Conservation (phyloP, 2,888 invertebrate species). For the Onchidella celtica region DNA sequence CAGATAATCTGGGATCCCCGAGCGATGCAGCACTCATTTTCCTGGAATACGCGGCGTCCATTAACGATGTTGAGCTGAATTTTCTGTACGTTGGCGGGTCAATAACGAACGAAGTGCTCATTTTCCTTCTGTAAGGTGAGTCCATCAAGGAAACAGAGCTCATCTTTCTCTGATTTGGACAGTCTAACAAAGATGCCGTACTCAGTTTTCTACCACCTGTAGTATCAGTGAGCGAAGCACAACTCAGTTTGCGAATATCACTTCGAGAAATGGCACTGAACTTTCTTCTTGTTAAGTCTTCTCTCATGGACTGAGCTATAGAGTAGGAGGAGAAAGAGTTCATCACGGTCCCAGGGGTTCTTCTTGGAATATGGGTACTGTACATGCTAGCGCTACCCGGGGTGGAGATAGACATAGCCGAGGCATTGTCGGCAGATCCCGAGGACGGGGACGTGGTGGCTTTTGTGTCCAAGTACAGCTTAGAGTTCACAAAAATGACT, state of each 20-base stretch:
- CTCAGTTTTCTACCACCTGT: conserved; percentile 20
- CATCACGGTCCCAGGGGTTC: conserved; percentile 27
- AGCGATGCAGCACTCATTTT: conserved; percentile 25
- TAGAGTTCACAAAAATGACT: conserved; percentile 43
- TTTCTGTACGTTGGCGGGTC: conserved; percentile 22
- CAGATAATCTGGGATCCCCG: background rate
- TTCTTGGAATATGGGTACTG: conserved; percentile 2
- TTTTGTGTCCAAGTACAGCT: conserved; percentile 20
- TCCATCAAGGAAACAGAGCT: conserved; percentile 38
- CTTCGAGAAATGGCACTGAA: conserved; percentile 36
- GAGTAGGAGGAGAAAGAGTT: conserved; percentile 50
- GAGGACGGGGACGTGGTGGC: background rate
- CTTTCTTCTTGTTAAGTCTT: conserved; percentile 30
- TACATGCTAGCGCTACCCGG: background rate
- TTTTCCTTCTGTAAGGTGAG: conserved; percentile 21
- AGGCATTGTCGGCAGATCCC: background rate
- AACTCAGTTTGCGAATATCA: conserved; percentile 45
- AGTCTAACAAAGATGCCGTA: conserved; percentile 33
- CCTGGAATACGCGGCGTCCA: conserved; percentile 21
- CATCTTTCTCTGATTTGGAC: conserved; percentile 19
- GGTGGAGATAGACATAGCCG: background rate
- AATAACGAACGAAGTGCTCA: conserved; percentile 36
- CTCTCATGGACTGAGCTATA: conserved; percentile 44
- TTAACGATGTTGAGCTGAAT: conserved; percentile 24
- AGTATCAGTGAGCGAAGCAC: conserved; percentile 23